These are phyloP conservation scores for Cordilura impudica DNA, from an alignment of 2,888 invertebrate species.

Conservation along the genomic window DNA sequence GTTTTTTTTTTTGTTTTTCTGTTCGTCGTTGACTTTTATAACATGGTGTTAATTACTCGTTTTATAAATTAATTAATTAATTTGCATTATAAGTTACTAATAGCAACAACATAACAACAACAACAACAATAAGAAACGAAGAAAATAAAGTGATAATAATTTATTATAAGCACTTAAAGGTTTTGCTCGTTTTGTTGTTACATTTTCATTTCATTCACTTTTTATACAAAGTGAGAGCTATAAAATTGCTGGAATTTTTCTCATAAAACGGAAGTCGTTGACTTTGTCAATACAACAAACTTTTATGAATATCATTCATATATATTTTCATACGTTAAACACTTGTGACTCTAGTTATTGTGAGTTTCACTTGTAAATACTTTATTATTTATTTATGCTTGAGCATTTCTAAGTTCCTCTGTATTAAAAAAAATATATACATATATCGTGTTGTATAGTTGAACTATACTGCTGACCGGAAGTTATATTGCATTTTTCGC, in stretches of 20 bases:
- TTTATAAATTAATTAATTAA: slow-evolving; percentile 72
- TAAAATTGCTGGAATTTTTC: slow-evolving; percentile 35
- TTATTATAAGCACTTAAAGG: background rate
- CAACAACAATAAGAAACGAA: background rate
- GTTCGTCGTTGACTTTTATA: slow-evolving; percentile 52
- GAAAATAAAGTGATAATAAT: background rate
- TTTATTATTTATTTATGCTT: no score
- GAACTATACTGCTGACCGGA: slow-evolving; percentile 63
- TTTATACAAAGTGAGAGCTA: slow-evolving; percentile 31
- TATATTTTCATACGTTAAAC: background rate
- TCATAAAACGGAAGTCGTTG: slow-evolving; percentile 73
- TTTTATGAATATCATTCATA: background rate
- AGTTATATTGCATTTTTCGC: slow-evolving; percentile 53
- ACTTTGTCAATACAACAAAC: slow-evolving; percentile 65
- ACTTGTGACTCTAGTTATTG: background rate
- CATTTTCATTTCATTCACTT: background rate
- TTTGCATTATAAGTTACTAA: slow-evolving; percentile 66
- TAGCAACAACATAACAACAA: background rate
- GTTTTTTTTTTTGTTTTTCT: slow-evolving; percentile 22
- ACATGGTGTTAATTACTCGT: slow-evolving; percentile 74
- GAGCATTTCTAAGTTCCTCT: background rate
- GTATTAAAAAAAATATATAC: background rate
- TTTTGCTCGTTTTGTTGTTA: background rate
- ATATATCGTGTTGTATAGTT: slow-evolving; percentile 22
- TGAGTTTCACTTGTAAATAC: no score